phyloP scores from a whole-genome alignment of 2,797 vertebrate genomes.

The Phyllotis vaccarum region DNA sequence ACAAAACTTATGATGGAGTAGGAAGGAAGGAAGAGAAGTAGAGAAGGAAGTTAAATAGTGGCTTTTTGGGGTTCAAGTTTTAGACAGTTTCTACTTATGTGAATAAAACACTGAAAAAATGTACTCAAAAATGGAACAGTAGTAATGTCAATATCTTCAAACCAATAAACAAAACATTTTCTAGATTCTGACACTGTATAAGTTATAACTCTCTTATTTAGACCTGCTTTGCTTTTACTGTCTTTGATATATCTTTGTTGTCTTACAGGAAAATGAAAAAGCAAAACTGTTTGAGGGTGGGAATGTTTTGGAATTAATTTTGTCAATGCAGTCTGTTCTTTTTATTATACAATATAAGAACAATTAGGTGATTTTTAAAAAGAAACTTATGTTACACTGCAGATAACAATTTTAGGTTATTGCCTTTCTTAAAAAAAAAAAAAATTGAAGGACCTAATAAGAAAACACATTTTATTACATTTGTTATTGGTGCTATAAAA shows the following conservation, averaged over 20 bases:
- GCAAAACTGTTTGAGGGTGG: slow-evolving; percentile 32
- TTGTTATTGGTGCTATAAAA: slow-evolving; percentile 87
- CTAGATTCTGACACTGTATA: slow-evolving; percentile 65
- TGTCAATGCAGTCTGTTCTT: slow-evolving; percentile 84
- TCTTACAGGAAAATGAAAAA: slow-evolving; percentile 84
- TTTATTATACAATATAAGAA: slow-evolving; percentile 87
- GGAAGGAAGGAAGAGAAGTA: no score
- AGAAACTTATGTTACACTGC: slow-evolving; percentile 78
- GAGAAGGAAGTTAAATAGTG: neutral
- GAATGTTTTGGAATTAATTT: slow-evolving; percentile 83
- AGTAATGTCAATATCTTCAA: slow-evolving; percentile 64
- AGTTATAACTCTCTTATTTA: slow-evolving; percentile 80
- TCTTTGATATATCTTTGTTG: slow-evolving; percentile 80
- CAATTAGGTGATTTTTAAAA: slow-evolving; percentile 86
- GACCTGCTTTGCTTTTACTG: slow-evolving; percentile 77
- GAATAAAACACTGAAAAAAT: slow-evolving; percentile 76
- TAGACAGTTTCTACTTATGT: slow-evolving; percentile 61
- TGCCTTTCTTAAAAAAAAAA: slow-evolving; percentile 70
- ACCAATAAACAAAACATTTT: slow-evolving; percentile 69
- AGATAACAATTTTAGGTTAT: slow-evolving; percentile 82
- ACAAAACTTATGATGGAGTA: neutral
- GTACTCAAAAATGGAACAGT: slow-evolving; percentile 63
- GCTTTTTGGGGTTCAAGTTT: neutral
- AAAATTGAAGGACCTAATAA: slow-evolving; percentile 80
- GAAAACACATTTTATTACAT: slow-evolving; percentile 84